Base-by-base conservation (phyloP, 2,797 vertebrate genomes). In the Clarias laeviceps region DNA sequence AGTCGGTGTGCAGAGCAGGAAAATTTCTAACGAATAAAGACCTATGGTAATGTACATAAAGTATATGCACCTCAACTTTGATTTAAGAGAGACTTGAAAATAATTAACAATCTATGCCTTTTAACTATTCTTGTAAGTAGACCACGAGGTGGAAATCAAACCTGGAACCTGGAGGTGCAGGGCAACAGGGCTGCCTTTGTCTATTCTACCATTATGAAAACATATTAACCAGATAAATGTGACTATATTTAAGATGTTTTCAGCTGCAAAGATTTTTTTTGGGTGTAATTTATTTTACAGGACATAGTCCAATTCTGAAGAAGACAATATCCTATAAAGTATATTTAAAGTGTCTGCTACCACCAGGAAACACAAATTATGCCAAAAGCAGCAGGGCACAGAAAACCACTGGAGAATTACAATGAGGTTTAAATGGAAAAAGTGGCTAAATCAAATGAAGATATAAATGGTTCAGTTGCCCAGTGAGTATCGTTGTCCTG, bases 301-400 rank as follows among this genome's bases (percentile, higher is more conserved):
- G 14, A 74, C 72, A 72, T 24, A 15, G 40, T 50, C 40, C 40
- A 20, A 22, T 59, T 59, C 74, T 77, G 9, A 76, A 32, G 17
- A 59, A 59, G 14, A 59, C 54, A 24, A 32, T 59, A 57, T 22
- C 32, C 4, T 5, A 59, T 77, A 76, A 76, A 18, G 8, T 34
- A 22, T 77, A 32, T 59, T 59, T 77, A 9, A 59, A 59, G 22
- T 77, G 54, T 61, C 76, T 78, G 76, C 57, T 37, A 62, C 57
- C 24, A n/a, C 76, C 57, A 78, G 57, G 7, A 62, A 78, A 62
- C 56, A 59, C 32, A 78, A 78, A 62, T 78, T 62, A 78, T 40
- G 22, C 76, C 34, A 32, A 62, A 61, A 78, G 76, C 76, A 62
- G 57, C 32, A 40, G 29, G 5, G 57, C 32, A 24, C 20, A 78